Evolutionary conservation across 2,113 vertebrate genomes (phyloP).

Genomic region (Guaruba guarouba): DNA sequence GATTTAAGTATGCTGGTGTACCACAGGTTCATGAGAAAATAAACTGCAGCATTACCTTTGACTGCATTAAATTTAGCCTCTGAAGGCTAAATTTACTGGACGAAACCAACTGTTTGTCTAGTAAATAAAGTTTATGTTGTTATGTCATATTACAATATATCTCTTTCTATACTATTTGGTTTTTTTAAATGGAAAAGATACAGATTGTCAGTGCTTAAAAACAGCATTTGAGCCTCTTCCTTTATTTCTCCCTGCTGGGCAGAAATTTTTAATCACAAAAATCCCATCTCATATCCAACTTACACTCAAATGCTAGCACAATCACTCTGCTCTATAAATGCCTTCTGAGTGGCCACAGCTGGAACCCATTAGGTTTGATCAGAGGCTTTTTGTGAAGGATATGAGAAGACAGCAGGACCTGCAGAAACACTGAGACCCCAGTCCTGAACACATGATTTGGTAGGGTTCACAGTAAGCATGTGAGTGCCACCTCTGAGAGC

Average conservation of each 20-base stretch:
- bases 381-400: background rate
- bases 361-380: background rate
- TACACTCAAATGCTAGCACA: background rate
- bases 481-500: background rate
- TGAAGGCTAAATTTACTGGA: background rate
- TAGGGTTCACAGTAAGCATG: background rate
- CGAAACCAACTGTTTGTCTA: background rate
- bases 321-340: background rate
- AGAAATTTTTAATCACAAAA: constrained; percentile 55
- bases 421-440: background rate
- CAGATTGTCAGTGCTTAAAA: background rate
- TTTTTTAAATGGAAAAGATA: constrained; percentile 29
- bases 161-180: background rate
- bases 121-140: background rate
- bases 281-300: background rate
- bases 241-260: constrained; percentile 23
- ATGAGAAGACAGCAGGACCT: background rate
- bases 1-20: background rate
- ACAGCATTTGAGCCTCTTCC: background rate
- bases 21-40: background rate
- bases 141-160: background rate
- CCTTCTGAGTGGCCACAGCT: background rate
- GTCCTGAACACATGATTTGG: background rate
- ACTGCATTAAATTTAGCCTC: background rate
- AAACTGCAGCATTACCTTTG: background rate